phyloP scores from a whole-genome alignment of 2,888 invertebrate species.

The Opisthograptis luteolata region DNA sequence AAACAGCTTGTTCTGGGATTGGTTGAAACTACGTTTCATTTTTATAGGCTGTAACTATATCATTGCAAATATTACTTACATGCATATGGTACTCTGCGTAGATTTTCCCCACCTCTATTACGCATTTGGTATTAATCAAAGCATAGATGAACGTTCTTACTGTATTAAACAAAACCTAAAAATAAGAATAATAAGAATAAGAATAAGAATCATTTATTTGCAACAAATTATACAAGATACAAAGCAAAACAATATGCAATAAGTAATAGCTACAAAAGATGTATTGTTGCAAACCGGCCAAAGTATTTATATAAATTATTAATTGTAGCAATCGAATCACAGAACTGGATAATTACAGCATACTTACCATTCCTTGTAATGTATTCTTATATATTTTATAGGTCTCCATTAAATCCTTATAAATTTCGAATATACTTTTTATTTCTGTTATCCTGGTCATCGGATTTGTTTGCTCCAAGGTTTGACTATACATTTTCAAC shows the following conservation, averaged over 20 bases:
- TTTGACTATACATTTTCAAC: neutral
- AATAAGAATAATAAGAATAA: neutral
- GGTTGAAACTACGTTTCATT: no score
- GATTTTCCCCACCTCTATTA: neutral
- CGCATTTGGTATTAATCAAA: neutral
- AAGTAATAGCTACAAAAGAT: no score
- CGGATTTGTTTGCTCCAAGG: neutral
- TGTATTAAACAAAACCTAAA: neutral
- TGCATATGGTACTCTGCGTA: neutral
- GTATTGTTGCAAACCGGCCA: no score
- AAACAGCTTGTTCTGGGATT: no score
- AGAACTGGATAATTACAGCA: neutral
- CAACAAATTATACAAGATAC: no score
- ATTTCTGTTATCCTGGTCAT: neutral
- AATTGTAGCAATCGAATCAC: neutral
- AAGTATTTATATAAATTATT: neutral
- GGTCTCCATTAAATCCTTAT: neutral
- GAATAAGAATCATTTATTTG: no score
- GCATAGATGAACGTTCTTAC: neutral
- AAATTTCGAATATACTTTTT: neutral
- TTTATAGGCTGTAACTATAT: no score
- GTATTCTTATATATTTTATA: neutral
- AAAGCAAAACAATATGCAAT: no score
- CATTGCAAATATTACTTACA: neutral
- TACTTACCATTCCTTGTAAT: constrained; percentile 3